These are phyloP conservation scores for Monarcha castaneiventris DNA, from an alignment of 2,113 vertebrate genomes.

Conservation along the genomic window DNA sequence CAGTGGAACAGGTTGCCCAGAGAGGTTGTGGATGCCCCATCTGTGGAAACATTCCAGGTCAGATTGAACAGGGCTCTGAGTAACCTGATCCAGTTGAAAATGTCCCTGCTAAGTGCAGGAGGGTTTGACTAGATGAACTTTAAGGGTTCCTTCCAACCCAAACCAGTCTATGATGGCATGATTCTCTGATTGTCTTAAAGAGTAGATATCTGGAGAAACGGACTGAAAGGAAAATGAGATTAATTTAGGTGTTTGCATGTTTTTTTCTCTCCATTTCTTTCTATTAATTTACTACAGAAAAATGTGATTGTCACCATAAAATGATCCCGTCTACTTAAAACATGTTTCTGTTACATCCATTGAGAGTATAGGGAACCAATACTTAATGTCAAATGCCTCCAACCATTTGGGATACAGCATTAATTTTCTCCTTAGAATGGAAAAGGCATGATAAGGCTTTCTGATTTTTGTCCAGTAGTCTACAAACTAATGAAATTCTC, in stretches of 20 bases:
- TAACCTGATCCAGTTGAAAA: neutral
- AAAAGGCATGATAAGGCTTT: neutral
- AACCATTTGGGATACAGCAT: neutral
- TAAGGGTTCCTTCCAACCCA: neutral
- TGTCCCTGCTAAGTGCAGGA: neutral
- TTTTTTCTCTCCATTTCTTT: neutral
- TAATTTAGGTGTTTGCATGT: neutral
- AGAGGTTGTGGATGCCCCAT: no score
- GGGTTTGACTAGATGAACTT: neutral
- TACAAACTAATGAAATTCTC: neutral
- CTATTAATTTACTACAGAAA: neutral
- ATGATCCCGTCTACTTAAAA: neutral
- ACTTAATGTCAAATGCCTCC: neutral
- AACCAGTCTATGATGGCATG: neutral
- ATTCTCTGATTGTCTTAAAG: neutral
- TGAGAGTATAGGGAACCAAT: neutral
- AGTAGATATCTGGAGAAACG: neutral
- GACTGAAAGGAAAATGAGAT: neutral
- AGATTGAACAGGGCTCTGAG: neutral
- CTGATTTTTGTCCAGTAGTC: neutral
- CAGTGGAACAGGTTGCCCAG: neutral
- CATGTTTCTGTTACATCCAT: neutral
- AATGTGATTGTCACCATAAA: neutral
- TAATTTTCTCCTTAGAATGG: neutral
- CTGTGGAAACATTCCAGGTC: neutral